These are phyloP conservation scores for Crocuta crocuta DNA, from an alignment of 2,113 vertebrate species.

Conservation along the genomic window DNA sequence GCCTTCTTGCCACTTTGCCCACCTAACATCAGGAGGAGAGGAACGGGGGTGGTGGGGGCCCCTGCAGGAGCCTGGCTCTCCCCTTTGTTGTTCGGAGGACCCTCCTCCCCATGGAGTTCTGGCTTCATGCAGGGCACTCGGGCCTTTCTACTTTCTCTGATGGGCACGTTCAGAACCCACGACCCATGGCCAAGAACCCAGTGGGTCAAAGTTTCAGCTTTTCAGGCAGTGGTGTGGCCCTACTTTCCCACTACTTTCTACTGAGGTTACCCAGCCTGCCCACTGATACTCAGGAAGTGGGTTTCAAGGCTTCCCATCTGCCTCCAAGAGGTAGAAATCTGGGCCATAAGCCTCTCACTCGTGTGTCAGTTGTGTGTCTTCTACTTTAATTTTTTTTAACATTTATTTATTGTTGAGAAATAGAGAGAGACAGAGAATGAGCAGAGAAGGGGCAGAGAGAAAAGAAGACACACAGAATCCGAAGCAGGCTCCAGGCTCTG, in stretches of 20 bases:
- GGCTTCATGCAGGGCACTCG: accelerated
- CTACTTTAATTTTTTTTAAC: background rate
- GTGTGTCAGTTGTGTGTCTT: background rate
- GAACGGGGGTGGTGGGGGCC: background rate
- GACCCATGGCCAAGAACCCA: background rate
- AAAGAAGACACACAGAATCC: too few relatives aligned
- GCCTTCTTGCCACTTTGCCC: background rate
- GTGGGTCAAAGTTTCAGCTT: background rate
- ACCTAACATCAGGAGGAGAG: background rate
- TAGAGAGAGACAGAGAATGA: too few relatives aligned
- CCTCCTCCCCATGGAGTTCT: background rate
- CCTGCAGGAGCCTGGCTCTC: background rate
- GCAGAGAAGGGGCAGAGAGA: too few relatives aligned
- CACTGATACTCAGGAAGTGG: accelerated
- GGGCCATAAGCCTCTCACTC: background rate
- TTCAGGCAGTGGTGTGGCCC: background rate
- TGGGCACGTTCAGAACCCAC: accelerated
- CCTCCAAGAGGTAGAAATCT: background rate
- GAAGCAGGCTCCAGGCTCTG: too few relatives aligned
- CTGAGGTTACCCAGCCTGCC: background rate
- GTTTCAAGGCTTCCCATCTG: background rate
- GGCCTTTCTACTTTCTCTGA: background rate
- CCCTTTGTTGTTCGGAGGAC: background rate
- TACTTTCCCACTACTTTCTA: background rate
- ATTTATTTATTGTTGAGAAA: too few relatives aligned